Base-by-base conservation (phyloP, 2,888 invertebrate species). In the Tinea pellionella region DNA sequence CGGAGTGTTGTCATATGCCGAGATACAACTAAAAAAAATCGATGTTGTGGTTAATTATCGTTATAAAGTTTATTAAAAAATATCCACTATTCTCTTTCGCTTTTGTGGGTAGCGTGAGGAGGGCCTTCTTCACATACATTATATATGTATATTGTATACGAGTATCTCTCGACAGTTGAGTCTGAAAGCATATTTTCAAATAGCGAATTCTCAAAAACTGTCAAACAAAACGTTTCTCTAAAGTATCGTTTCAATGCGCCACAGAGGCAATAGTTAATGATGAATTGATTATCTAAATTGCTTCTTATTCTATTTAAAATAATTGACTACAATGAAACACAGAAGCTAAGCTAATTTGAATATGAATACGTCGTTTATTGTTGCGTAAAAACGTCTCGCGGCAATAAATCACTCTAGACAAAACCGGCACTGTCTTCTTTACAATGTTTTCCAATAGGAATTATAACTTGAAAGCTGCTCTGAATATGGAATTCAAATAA, bases 321-420 rank as follows among this genome's bases (percentile, higher is more conserved):
- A 16, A 16, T 16, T 13, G 13, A 47, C 6, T 47, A 47, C 12
- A 13, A 16, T 15, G 13, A 47, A 47, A 47, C 15, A 47, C 47
- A 2, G 47, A 6, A 55, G 19, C 55, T 24, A 29, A 55, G 16
- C 24, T 4, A 29, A 55, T 55, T 55, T 29, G 24, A 24, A 55
- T 55, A 29, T 18, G 47, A 47, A 47, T 47, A 47, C 15, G 15
- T 18, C 15, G 15, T 18, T 47, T 24, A 55, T 55, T 55, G 55
- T 55, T 55, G 24, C 55, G 55, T 55, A 55, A 18, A 55, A 55
- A 55, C 55, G 55, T 55, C 32, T 57, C 32, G 13, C 1, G 13
- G 57, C 57, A 19, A 57, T 57, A 57, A 57, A 57, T 57, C 57
- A 57, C 32, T 57, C 57, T 32, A 32, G 57, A 32, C 16, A 32